Evolutionary conservation across 2,888 invertebrate species (phyloP), one percentile per base, ranked within the genome.

Genomic region (Drosophila formosana): DNA sequence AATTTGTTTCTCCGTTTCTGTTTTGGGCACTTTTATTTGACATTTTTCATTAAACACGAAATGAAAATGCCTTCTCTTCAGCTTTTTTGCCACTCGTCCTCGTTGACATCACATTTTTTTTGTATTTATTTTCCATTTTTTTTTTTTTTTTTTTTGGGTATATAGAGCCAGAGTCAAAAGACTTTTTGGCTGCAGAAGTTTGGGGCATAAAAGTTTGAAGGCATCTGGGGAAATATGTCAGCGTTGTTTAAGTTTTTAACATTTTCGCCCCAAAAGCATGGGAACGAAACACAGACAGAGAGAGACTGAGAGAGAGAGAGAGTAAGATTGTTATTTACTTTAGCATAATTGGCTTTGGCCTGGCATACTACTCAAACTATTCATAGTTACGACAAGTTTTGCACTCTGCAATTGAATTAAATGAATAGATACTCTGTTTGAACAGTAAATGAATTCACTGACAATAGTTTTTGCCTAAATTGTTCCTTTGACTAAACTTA

Each of bases 31-130:
- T 88, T 84, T 84, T 88, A 84, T 84, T 84, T 83, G 89, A 86
- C 87, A 83, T 84, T 88, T 84, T 84, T 88, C 89, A 84, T 88
- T 88, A 86, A 87, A 86, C 84, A 83, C 81, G 53, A 83, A 80
- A 79, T 77, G 88, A 83, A 87, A 87, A 87, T 86, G 89, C 84
- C 75, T 83, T 86, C 78, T 67, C 62, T 65, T 52, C 63, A 39
- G 41, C 8, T 66, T 47, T 55, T 49, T 58, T 70, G 53, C 51
- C 71, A 18, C 28, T 62, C 60, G 25, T 32, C 63, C 66, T 32
- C 76, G 82, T 85, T 82, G 82, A 85, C 88, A 82, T 85, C 88
- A 82, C 86, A 88, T 82, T 85, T 82, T 85, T 37, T 37, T 37
- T 11, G 9, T 34, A 4, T 11, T 37, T 11, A 4, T 37, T 37